Conservation (phyloP, 1,140 invertebrate species). For the Drosophila guanche region DNA sequence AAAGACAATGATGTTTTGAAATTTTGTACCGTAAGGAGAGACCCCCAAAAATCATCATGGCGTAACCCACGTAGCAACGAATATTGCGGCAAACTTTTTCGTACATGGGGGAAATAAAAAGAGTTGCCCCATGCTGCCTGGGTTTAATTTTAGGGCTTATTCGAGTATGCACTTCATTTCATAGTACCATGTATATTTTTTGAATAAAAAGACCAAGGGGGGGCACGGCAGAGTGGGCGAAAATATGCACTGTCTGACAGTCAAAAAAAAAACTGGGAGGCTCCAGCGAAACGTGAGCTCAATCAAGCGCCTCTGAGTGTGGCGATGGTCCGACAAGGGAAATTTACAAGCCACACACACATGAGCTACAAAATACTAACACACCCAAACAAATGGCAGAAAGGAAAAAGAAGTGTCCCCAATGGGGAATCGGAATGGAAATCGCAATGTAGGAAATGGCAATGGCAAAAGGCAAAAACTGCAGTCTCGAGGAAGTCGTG, state of each 20-base stretch:
- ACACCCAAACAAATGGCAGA: slow-evolving; percentile 29
- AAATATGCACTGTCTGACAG: slow-evolving; percentile 47
- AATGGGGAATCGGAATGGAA: slow-evolving; percentile 43
- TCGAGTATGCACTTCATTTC: slow-evolving; percentile 46
- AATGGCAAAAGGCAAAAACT: background rate
- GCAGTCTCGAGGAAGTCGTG: slow-evolving; percentile 18
- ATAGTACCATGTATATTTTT: slow-evolving; percentile 25
- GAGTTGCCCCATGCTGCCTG: slow-evolving; percentile 31
- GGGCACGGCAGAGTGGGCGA: too few relatives aligned
- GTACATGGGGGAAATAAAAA: slow-evolving; percentile 64
- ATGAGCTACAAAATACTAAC: slow-evolving; percentile 33
- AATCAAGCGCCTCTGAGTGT: slow-evolving; percentile 68
- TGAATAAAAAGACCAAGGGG: slow-evolving; percentile 53
- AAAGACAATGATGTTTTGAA: slow-evolving; percentile 60
- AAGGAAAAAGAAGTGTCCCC: slow-evolving; percentile 34
- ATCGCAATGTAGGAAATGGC: slow-evolving; percentile 21
- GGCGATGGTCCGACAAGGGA: slow-evolving; percentile 63
- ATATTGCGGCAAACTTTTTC: slow-evolving; percentile 58
- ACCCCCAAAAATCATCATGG: slow-evolving; percentile 17
- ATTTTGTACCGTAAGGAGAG: slow-evolving; percentile 37
- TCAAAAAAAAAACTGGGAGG: slow-evolving; percentile 30
- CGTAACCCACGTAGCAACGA: slow-evolving; percentile 57
- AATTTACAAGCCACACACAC: slow-evolving; percentile 74
- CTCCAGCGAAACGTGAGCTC: slow-evolving; percentile 67
- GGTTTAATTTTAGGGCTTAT: slow-evolving; percentile 62